A percentile compares a stretch with the other conserved stretches of the same genome.
Conservation (phyloP, 1,140 invertebrate genomes). For the Cydia amplana region DNA sequence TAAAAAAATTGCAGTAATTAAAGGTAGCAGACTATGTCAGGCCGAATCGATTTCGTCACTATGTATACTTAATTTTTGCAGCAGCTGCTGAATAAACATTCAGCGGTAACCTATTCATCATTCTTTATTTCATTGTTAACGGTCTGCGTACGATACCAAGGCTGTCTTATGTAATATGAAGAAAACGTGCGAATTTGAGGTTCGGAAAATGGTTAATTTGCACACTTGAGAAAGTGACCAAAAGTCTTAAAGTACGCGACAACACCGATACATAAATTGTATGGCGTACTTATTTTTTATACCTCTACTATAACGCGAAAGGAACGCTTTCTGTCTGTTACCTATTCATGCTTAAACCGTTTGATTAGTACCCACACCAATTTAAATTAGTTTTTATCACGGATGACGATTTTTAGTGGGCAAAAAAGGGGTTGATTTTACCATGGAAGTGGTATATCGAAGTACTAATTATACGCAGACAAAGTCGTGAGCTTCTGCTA, state of each 20-base stretch:
- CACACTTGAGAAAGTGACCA: neutral
- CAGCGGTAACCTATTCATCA: conserved; percentile 21
- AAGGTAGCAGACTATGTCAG: neutral
- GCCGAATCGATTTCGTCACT: conserved; percentile 15
- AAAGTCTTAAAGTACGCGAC: too few species aligned
- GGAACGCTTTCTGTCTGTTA: too few species aligned
- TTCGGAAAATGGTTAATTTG: neutral
- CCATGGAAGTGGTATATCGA: too few species aligned
- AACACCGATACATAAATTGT: neutral
- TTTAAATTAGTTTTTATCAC: too few species aligned
- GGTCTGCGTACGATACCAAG: conserved; percentile 18
- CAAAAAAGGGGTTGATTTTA: too few species aligned
- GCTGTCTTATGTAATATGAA: conserved; percentile 8
- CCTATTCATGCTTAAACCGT: too few species aligned
- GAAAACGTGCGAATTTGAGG: conserved; percentile 3
- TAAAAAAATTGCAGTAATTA: neutral
- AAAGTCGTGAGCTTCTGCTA: too few species aligned
- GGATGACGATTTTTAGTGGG: too few species aligned
- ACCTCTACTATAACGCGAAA: too few species aligned
- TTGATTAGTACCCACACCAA: too few species aligned
- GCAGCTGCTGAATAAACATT: conserved; percentile 21
- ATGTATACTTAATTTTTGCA: conserved; percentile 14
- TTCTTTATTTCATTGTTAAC: conserved; percentile 29
- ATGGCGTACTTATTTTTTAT: neutral
- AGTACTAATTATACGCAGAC: too few species aligned